phyloP scores from a whole-genome alignment of 1,140 invertebrate species.

The Popillia japonica region DNA sequence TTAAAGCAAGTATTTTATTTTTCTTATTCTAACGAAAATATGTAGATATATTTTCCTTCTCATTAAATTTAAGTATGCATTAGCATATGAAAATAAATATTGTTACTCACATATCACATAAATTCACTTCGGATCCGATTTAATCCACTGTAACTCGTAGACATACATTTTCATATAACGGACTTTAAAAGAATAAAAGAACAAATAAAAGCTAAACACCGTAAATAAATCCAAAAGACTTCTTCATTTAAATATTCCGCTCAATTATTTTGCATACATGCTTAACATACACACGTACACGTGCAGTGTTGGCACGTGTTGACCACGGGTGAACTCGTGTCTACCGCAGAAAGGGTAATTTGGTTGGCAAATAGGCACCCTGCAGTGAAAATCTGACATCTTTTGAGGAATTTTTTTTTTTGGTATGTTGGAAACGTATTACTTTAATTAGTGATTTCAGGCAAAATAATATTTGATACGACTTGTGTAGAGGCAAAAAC shows the following conservation, averaged over 20 bases:
- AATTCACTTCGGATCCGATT: background rate
- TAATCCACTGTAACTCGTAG: background rate
- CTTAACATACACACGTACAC: background rate
- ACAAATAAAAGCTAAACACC: constrained; percentile 35
- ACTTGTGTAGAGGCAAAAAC: too few species aligned
- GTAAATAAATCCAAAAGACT: constrained; percentile 33
- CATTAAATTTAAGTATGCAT: too few species aligned
- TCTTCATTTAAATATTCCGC: constrained; percentile 38
- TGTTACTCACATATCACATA: too few species aligned
- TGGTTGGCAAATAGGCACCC: constrained; percentile 31
- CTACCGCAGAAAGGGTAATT: constrained; percentile 37
- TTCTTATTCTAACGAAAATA: too few species aligned
- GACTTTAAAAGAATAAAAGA: constrained; percentile 17
- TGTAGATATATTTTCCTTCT: too few species aligned
- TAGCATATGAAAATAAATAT: too few species aligned
- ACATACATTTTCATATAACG: background rate
- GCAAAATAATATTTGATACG: too few species aligned
- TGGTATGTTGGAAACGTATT: background rate
- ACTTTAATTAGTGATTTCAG: background rate
- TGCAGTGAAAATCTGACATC: constrained; percentile 29
- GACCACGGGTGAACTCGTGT: background rate
- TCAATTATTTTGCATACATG: constrained; percentile 38
- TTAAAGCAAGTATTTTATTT: background rate
- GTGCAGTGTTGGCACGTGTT: constrained; percentile 12
- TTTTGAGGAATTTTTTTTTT: constrained; percentile 1